Evolutionary conservation across 2,797 vertebrate species (phyloP), one percentile per base, ranked within the genome.

Genomic region (Pygocentrus nattereri): DNA sequence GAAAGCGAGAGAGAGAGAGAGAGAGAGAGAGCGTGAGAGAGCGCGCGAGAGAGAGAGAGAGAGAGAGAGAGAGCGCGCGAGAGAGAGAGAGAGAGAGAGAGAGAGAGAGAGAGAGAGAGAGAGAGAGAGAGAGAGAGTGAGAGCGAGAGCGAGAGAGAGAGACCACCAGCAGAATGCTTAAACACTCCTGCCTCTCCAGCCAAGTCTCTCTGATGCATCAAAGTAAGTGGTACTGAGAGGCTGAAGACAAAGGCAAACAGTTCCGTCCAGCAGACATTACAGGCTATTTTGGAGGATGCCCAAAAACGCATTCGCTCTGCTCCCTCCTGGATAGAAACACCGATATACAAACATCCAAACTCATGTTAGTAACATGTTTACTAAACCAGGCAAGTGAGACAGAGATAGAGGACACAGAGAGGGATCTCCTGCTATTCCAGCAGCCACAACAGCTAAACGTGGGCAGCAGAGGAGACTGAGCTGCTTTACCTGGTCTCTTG

Each of bases 121-220:
- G 50, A 52, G 56, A 67, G 8, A 54, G 44, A 68, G 44, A 49
- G 4, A 7, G 19, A 21, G 27, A 23, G 62, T 27, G 4, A 27
- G n/a, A 67, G 11, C 67, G 27, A n/a, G n/a, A 21, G 41, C n/a
- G n/a, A n/a, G 2, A 44, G 19, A 27, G 3, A 83, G 59, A 87
- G 72, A 52, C 84, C 75, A 62, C 79, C 69, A 84, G 65, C 80
- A 65, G 74, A 76, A 70, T 54, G n/a, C 56, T 76, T 49, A 58
- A 50, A n/a, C 21, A 7, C 19, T 7, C 8, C 10, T 44, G 16
- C 18, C 49, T 50, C 49, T 50, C 49, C 19, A 4, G 15, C 0
- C 15, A 19, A 50, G 52, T 4, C 25, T 27, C 12, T 61, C 59
- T 30, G 59, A 56, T n/a, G 52, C 15, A 16, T 56, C 52, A 54